Conservation (phyloP, 2,888 invertebrate species). For the Mechanitis mazaeus region DNA sequence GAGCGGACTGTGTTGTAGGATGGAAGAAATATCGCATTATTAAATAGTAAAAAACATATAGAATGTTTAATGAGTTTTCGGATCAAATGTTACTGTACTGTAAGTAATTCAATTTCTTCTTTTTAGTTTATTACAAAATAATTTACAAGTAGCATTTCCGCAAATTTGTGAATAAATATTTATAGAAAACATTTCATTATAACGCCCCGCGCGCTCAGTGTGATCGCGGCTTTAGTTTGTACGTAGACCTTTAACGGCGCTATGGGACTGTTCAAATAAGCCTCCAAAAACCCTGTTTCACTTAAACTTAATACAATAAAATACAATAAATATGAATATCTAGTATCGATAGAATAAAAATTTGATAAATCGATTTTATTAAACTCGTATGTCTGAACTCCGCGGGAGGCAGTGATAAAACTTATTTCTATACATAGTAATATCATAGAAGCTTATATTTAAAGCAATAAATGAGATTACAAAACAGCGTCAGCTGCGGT, state of each 20-base stretch:
- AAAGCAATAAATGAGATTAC: slow-evolving; percentile 31
- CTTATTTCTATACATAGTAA: slow-evolving; percentile 15
- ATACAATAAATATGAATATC: neutral
- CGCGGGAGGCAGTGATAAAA: neutral
- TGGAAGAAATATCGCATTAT: neutral
- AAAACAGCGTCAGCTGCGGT: neutral
- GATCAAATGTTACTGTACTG: no score
- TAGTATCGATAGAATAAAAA: no score
- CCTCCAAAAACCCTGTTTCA: slow-evolving; percentile 34
- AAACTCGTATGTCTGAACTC: neutral
- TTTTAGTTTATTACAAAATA: no score
- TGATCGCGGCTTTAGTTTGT: neutral
- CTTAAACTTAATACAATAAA: slow-evolving; percentile 15
- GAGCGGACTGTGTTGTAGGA: neutral
- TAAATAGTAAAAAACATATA: neutral
- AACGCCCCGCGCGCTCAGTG: neutral
- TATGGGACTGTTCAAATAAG: slow-evolving; percentile 28
- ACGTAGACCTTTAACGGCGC: neutral
- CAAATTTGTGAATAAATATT: no score
- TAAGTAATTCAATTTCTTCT: no score
- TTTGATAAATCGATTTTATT: no score
- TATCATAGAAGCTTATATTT: slow-evolving; percentile 21
- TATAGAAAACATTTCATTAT: no score
- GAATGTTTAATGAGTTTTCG: no score
- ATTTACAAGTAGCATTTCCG: no score